Evolutionary conservation across 1,140 invertebrate genomes (phyloP).

Genomic region (Formica exsecta): DNA sequence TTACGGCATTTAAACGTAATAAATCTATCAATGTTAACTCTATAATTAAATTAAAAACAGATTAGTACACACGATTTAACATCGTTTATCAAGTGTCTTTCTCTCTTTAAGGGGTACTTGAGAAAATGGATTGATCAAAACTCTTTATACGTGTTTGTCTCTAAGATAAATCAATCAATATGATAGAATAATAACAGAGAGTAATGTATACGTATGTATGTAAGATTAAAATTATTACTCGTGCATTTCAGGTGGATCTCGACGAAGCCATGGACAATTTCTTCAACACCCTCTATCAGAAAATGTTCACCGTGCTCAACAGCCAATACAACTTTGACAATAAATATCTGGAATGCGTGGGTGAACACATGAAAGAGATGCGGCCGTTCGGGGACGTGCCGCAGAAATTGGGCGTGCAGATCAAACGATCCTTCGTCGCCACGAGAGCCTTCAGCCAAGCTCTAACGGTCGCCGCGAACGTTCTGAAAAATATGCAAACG

Average conservation of each 20-base stretch:
- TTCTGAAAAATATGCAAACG: constrained; percentile 93
- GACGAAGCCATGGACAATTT: constrained; percentile 96
- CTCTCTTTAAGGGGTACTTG: not conserved
- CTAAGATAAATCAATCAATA: too few relatives aligned
- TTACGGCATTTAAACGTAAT: not conserved
- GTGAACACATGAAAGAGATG: constrained; percentile 96
- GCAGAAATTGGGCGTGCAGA: constrained; percentile 94
- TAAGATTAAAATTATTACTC: constrained; percentile 4
- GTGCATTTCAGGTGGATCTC: constrained; percentile 90
- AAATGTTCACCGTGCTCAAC: constrained; percentile 98
- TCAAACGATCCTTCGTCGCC: constrained; percentile 97
- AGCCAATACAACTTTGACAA: constrained; percentile 95
- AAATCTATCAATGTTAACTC: not conserved
- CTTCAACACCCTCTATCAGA: constrained; percentile 96
- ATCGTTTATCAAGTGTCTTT: not conserved
- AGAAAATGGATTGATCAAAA: not conserved
- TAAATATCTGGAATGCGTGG: constrained; percentile 95
- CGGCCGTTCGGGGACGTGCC: constrained; percentile 98
- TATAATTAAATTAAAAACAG: not conserved
- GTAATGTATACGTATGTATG: not conserved
- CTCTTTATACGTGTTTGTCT: not conserved
- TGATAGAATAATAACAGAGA: too few relatives aligned
- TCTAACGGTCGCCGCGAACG: constrained; percentile 93
- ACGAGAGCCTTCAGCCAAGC: constrained; percentile 97
- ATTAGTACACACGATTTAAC: not conserved